Percentiles rank a stretch among this genome's conserved stretches.
Evolutionary conservation across 2,113 vertebrate species (phyloP).

Genomic region (Larimichthys crocea): DNA sequence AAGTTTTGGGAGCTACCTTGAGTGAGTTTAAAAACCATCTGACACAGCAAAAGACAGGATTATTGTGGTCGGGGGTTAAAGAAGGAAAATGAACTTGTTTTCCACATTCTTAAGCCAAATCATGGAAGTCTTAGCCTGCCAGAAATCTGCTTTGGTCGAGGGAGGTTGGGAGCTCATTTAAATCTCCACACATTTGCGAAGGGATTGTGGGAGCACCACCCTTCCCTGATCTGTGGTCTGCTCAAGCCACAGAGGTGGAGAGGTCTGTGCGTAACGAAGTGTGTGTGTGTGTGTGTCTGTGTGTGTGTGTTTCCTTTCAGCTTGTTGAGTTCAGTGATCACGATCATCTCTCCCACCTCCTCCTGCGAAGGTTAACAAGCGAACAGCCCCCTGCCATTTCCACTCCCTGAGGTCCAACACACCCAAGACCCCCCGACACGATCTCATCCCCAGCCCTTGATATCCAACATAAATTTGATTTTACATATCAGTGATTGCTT

Average conservation of each 20-base stretch:
- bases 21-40: not conserved
- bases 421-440: conserved; percentile 13
- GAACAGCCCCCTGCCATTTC: conserved; percentile 22
- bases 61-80: conserved; percentile 2
- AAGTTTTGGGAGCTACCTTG: conserved; percentile 21
- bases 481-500: conserved; percentile 49
- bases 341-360: conserved; percentile 26
- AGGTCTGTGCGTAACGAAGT: conserved; percentile 16
- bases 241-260: conserved; percentile 12
- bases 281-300: conserved; percentile 18
- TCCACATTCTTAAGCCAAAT: conserved; percentile 39
- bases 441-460: conserved; percentile 33
- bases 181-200: conserved; percentile 38
- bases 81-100: conserved; percentile 20
- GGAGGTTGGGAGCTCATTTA: conserved; percentile 32
- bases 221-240: conserved; percentile 35
- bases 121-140: not conserved
- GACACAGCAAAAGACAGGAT: conserved; percentile 4
- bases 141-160: conserved; percentile 42
- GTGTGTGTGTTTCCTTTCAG: conserved; percentile 20
- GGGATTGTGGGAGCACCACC: conserved; percentile 42
- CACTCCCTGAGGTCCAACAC: conserved; percentile 9
- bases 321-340: conserved; percentile 33
- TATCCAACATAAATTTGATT: conserved; percentile 36
- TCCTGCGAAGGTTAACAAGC: conserved; percentile 51